These are phyloP conservation scores for Lophura swinhoii DNA, from an alignment of 2,797 vertebrate species.

Conservation along the genomic window DNA sequence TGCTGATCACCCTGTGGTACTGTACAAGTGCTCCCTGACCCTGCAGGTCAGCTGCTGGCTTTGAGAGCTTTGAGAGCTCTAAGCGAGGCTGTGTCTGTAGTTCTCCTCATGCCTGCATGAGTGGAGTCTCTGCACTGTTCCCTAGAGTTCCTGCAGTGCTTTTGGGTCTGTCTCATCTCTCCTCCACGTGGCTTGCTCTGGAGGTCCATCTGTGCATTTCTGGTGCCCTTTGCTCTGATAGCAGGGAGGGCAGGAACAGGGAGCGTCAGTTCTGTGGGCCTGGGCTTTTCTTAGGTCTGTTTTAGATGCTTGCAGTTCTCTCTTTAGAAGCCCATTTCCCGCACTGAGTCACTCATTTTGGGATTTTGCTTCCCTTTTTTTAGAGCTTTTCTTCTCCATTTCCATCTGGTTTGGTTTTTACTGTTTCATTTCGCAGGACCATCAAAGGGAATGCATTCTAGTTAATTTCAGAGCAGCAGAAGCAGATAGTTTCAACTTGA, in stretches of 20 bases:
- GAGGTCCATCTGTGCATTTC: not conserved
- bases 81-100: not conserved
- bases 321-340: constrained; percentile 39
- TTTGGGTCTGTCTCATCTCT: not conserved
- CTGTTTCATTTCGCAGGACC: constrained; percentile 49
- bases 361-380: constrained; percentile 51
- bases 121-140: not conserved
- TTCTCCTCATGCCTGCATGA: not conserved
- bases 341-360: constrained; percentile 44
- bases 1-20: not conserved
- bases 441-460: constrained; percentile 59
- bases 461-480: constrained; percentile 47
- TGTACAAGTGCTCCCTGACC: not conserved
- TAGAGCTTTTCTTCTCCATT: constrained; percentile 54
- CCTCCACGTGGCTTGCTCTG: not conserved
- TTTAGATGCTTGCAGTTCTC: constrained; percentile 33
- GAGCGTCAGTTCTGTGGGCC: not conserved
- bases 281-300: constrained; percentile 61
- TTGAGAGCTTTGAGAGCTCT: not conserved
- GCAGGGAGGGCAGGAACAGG: not conserved
- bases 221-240: not conserved
- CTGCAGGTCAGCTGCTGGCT: not conserved
- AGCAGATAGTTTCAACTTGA: constrained; percentile 59
- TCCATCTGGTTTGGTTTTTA: constrained; percentile 63
- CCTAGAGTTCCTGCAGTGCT: not conserved